These are phyloP conservation scores for Lasioglossum figueresi DNA, from an alignment of 2,888 invertebrate genomes.

Conservation along the genomic window DNA sequence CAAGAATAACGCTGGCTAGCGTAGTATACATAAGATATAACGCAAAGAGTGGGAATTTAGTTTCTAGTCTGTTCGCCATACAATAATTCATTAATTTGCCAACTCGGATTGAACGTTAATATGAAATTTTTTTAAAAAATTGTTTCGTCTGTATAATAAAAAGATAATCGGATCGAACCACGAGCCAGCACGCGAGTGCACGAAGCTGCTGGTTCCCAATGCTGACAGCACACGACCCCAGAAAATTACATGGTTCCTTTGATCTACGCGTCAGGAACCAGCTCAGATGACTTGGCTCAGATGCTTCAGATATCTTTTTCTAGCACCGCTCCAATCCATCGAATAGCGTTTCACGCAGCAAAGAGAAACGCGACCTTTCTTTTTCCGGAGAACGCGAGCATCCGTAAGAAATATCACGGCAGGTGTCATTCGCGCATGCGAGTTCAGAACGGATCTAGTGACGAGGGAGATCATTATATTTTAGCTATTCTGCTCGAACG, in stretches of 20 bases:
- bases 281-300: constrained; percentile 54
- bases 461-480: constrained; percentile 11
- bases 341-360: constrained; percentile 55
- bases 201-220: constrained; percentile 13
- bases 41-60: background rate
- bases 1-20: too few relatives aligned
- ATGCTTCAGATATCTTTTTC: constrained; percentile 64
- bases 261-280: constrained; percentile 60
- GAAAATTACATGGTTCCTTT: constrained; percentile 66
- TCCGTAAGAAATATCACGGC: constrained; percentile 18
- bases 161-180: background rate
- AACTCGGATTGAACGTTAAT: background rate
- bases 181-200: background rate
- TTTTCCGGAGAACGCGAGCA: constrained; percentile 18
- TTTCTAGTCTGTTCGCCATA: background rate
- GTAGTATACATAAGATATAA: background rate
- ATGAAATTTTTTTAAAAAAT: background rate
- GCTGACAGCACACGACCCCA: constrained; percentile 32
- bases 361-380: constrained; percentile 40
- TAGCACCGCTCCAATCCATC: constrained; percentile 27
- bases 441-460: background rate
- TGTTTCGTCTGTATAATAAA: background rate
- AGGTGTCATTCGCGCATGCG: constrained; percentile 21
- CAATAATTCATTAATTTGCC: background rate
- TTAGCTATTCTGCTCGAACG: background rate